Base-by-base conservation (phyloP, 2,797 vertebrate genomes). In the Betta splendens region DNA sequence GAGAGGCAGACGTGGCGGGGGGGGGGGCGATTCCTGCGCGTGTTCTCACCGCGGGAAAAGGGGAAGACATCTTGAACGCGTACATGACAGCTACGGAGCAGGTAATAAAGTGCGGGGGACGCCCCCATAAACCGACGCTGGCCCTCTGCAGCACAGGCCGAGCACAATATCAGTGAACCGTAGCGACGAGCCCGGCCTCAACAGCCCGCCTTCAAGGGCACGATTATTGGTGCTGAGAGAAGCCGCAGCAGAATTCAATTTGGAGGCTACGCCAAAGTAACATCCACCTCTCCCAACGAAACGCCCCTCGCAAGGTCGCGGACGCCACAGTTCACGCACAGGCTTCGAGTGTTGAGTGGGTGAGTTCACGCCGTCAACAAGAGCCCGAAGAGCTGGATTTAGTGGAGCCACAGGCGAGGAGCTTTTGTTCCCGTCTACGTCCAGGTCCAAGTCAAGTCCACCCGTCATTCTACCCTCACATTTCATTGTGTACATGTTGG, bases 201-300 rank as follows among this genome's bases (percentile, higher is more conserved):
- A 54, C 46, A 26, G 43, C 39, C 65, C 26, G 55, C 50, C 61
- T 74, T 73, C 66, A 77, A 77, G 78, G 72, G 57, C 55, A 23
- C 61, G 51, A 70, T 77, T 62, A 76, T 50, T 69, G 60, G 69
- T 29, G 31, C 58, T 45, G 65, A 62, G 40, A 4, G 52, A 10
- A 2, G 53, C 23, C 62, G 40, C 4, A 52, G 58, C 4, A 42
- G 39, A 74, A 63, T 74, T 57, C 64, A 31, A 60, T 65, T 69
- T 44, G 62, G 76, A 68, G 59, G 69, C 23, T 33, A 53, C 45
- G 48, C 53, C 57, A 47, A 29, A 43, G 64, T 18, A 61, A 64
- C 59, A 53, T 17, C 47, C 58, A 56, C 40, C 46, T 52, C 58
- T 51, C 72, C 44, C 16, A 26, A 45, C n/a, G 20, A 15, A 9